A percentile compares a stretch with the other conserved stretches of the same genome.
Conservation (phyloP, 1,140 invertebrate genomes). For the Halictus rubicundus region DNA sequence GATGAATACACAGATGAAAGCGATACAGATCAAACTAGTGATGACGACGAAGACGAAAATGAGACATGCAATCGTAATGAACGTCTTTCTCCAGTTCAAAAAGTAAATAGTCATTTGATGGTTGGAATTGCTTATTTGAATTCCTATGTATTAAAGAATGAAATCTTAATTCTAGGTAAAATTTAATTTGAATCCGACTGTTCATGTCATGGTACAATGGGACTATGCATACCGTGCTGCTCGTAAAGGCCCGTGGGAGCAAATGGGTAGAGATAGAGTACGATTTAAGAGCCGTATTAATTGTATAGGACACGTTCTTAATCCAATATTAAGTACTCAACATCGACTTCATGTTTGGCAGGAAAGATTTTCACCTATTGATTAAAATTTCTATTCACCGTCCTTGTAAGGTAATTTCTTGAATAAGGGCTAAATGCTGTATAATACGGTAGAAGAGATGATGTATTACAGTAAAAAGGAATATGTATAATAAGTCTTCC, state of each 20-base stretch:
- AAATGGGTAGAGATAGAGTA: conserved; percentile 82
- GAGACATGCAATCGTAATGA: not conserved
- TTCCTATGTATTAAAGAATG: conserved; percentile 17
- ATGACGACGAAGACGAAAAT: conserved; percentile 33
- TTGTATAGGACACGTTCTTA: conserved; percentile 75
- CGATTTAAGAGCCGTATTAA: conserved; percentile 82
- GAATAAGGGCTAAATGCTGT: not conserved
- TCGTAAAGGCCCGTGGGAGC: conserved; percentile 84
- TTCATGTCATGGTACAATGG: conserved; percentile 84
- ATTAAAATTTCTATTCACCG: conserved; percentile 13
- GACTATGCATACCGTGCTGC: conserved; percentile 84
- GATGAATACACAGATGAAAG: conserved; percentile 40
- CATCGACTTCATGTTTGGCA: conserved; percentile 82
- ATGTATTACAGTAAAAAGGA: conserved; percentile 3
- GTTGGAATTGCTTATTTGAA: not conserved
- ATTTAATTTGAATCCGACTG: conserved; percentile 80
- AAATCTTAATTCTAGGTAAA: conserved; percentile 82
- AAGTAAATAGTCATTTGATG: conserved; percentile 32
- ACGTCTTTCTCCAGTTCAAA: conserved; percentile 2
- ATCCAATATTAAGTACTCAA: conserved; percentile 78
- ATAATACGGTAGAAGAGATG: not conserved
- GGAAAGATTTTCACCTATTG: conserved; percentile 75
- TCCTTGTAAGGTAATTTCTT: conserved; percentile 21
- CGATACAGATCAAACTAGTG: conserved; percentile 17
- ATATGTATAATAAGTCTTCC: conserved; percentile 39